These are phyloP conservation scores for Gorsachius goisagi DNA, from an alignment of 2,113 vertebrate genomes.

Conservation along the genomic window DNA sequence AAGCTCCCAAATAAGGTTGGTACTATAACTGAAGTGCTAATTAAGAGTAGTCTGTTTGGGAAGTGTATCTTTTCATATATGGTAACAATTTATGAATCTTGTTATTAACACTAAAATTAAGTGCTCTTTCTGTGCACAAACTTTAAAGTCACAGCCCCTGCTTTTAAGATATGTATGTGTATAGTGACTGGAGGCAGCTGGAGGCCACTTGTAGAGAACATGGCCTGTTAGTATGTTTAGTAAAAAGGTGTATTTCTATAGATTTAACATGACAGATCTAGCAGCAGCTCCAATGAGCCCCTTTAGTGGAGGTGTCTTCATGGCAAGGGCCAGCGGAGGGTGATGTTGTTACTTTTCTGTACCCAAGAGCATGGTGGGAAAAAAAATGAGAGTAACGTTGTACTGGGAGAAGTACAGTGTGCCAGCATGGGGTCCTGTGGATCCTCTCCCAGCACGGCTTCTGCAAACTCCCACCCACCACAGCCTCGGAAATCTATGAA, in stretches of 20 bases:
- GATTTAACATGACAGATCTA: accelerated
- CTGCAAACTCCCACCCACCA: not conserved
- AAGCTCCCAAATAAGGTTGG: not conserved
- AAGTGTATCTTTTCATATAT: not conserved
- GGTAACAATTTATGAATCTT: not conserved
- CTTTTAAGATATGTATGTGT: not conserved
- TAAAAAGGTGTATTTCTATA: not conserved
- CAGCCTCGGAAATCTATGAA: not conserved
- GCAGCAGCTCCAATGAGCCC: not conserved
- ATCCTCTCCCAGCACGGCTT: not conserved
- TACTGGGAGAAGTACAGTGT: not conserved
- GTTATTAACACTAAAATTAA: not conserved
- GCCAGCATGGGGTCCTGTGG: accelerated
- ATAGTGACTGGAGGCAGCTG: not conserved
- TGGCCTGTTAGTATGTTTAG: too few species aligned
- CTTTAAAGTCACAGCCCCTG: not conserved
- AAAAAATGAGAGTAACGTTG: accelerated
- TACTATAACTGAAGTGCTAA: not conserved
- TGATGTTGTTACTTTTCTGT: not conserved
- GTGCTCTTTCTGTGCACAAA: not conserved
- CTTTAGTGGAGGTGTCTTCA: not conserved
- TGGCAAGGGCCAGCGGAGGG: conserved; percentile 16
- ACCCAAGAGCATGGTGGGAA: accelerated
- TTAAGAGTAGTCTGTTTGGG: not conserved
- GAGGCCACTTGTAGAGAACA: not conserved